Base-by-base conservation (phyloP, 2,888 invertebrate species). In the Nomada hirtipes region DNA sequence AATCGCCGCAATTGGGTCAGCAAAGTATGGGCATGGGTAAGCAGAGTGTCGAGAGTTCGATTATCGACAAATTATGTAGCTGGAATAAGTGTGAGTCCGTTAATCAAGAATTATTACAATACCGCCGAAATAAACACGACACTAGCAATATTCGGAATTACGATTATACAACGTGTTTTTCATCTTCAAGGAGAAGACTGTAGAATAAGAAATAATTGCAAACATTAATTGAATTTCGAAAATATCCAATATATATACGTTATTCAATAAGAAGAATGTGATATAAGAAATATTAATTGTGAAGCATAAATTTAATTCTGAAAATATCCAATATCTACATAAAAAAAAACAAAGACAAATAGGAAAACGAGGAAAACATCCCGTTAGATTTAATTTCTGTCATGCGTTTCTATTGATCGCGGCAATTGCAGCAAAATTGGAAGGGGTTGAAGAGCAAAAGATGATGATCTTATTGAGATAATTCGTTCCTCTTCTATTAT, bases 1-100 rank as follows among this genome's bases (percentile, higher is more conserved):
- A 63, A 63, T 71, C 15, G 13, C 23, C 63, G 26, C 9, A 82
- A 82, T 52, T 69, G 67, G 80, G 82, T 80, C 80, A 69, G 20
- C n/a, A 11, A 26, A 26, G 13, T 52, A 18, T 53, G 29, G 29
- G 29, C 0, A 36, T 0, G 36, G 36, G 36, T 36, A 36, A 36
- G 36, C 26, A 15, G 44, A 55, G 10, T 57, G 15, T 1, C 7
- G 47, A 53, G 50, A 50, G 52, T 74, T 52, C 23, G 59, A 52
- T 44, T 53, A 57, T 83, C 73, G 76, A 70, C 52, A 61, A 76
- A 76, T 73, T 73, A 29, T 29, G 29, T 4, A 57, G 47, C 7
- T 13, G 36, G 42, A 52, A 80, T 68, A 57, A 61, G 60, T 20
- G 57, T 23, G 29, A 20, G 55, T 55, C 57, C 13, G 0, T 44